Percentiles rank a stretch among this genome's conserved stretches.
These are phyloP conservation scores for Archips xylosteana DNA, from an alignment of 2,888 invertebrate species.

Conservation along the genomic window DNA sequence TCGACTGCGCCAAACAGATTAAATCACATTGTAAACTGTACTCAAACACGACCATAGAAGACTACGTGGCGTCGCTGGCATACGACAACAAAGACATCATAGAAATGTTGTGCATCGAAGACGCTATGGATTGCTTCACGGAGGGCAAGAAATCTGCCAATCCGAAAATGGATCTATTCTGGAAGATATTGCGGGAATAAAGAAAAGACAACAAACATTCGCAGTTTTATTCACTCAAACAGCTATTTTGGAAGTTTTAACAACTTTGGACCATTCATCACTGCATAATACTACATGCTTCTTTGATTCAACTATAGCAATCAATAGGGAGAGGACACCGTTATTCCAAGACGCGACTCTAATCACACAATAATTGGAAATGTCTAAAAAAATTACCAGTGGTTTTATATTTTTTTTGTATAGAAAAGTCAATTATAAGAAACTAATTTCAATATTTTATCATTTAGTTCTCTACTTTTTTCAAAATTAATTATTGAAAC, in stretches of 20 bases:
- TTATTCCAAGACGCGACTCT: too few species aligned
- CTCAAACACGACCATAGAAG: neutral
- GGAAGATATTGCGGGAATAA: conserved; percentile 27
- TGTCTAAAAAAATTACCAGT: too few species aligned
- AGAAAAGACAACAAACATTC: conserved; percentile 16
- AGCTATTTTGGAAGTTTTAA: neutral
- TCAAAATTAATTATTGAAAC: too few species aligned
- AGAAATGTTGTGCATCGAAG: conserved; percentile 19
- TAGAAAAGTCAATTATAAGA: too few species aligned
- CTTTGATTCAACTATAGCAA: neutral
- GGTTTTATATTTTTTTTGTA: too few species aligned
- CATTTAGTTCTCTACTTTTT: too few species aligned
- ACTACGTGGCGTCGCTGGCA: conserved; percentile 13
- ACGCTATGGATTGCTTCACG: conserved; percentile 2
- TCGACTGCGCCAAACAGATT: conserved; percentile 60
- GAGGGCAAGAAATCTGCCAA: neutral
- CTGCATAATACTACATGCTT: neutral
- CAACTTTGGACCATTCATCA: conserved; percentile 13
- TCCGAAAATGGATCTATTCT: conserved; percentile 29
- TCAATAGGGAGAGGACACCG: too few species aligned
- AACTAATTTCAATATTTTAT: too few species aligned
- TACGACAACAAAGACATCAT: conserved; percentile 9
- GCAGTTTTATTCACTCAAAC: conserved; percentile 30
- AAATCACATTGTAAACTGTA: conserved; percentile 28
- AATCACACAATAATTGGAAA: too few species aligned